Base-by-base conservation (phyloP, 2,888 invertebrate genomes). In the Acanthopleura granulata region DNA sequence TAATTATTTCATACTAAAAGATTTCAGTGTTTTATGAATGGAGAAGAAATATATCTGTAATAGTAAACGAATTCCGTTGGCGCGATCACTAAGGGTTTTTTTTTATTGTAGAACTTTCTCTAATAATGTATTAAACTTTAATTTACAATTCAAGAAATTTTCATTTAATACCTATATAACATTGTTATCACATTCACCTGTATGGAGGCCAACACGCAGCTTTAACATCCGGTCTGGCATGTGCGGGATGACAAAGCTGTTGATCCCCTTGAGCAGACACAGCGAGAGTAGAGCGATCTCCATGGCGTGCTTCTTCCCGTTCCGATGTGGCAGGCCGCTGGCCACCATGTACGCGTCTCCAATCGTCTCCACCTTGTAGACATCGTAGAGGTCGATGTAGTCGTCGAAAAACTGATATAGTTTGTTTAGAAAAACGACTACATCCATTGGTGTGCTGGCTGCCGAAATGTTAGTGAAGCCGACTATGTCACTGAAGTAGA, bases 401-500 rank as follows among this genome's bases (percentile, higher is more conserved):
- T 61, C 30, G 49, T 75, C 72, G 49, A 72, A 75, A 29, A 72
- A 72, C 30, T 62, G 57, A 62, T 72, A 75, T 11, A 75, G 62
- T 14, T 57, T 71, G 50, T 75, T 75, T 1, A 75, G 72, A 73
- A 77, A 69, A 15, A 74, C 72, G 3, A 77, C 77, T 12, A 75
- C 72, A 27, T 75, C 72, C 62, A 75, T 75, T 12, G 75, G 75
- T 27, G 62, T 62, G 25, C 75, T 72, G 16, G 9, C 57, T 18
- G 61, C 72, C 15, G 72, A 40, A 49, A 75, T 72, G 14, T 18
- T 72, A 16, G 72, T 75, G 29, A 75, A 75, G 9, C 72, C 72
- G 50, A 75, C 75, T 11, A 75, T 72, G 50, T 75, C 75, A 62
- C 72, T 72, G 25, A 75, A 75, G 50, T 72, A 75, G 25, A 75